phyloP scores from a whole-genome alignment of 2,888 invertebrate genomes.

The Branchellion lobata region DNA sequence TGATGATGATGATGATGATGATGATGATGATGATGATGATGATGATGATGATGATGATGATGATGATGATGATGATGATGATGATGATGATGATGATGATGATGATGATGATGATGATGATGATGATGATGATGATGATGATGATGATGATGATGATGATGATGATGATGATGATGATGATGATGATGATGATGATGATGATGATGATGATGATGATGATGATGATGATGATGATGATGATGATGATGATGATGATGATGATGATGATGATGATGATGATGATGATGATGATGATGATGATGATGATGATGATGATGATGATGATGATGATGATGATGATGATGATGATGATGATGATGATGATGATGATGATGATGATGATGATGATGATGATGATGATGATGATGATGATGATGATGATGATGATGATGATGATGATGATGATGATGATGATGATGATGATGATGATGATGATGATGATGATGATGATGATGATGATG shows the following conservation, averaged over 20 bases:
- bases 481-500: not conserved
- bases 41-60: not conserved
- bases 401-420: not conserved
- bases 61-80: not conserved
- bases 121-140: not conserved
- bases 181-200: not conserved
- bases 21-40: not conserved
- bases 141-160: not conserved
- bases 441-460: not conserved
- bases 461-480: not conserved
- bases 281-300: not conserved
- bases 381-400: not conserved
- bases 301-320: not conserved
- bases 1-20: constrained; percentile 23
- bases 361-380: not conserved
- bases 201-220: not conserved
- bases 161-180: not conserved
- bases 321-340: not conserved
- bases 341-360: not conserved
- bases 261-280: not conserved
- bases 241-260: not conserved
- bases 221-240: not conserved
- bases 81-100: not conserved
- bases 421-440: not conserved
- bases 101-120: not conserved